Conservation (phyloP, 2,113 vertebrate species). For the Gymnobelideus leadbeateri region DNA sequence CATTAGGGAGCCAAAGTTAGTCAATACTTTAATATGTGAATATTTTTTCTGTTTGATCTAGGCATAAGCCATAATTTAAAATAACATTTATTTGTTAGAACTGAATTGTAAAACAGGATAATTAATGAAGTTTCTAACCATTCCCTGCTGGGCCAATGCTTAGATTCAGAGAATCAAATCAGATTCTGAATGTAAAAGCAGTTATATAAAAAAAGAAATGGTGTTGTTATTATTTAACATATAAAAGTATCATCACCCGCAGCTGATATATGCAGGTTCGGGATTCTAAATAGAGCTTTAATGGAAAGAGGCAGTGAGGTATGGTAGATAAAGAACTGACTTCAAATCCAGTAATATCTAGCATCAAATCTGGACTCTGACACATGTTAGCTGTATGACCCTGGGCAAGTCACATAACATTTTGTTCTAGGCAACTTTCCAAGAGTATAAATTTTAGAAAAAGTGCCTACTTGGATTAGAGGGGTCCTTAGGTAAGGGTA, state of each 20-base stretch:
- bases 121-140: neutral
- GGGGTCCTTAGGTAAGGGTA: too few species aligned
- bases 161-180: neutral
- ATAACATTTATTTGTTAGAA: slow-evolving; percentile 26
- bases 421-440: neutral
- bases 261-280: neutral
- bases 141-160: neutral
- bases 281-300: neutral
- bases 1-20: slow-evolving; percentile 57
- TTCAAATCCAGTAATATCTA: neutral
- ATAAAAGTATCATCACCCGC: neutral
- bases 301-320: neutral
- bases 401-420: too few species aligned
- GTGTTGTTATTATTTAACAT: neutral
- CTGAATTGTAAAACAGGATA: neutral
- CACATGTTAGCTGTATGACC: neutral
- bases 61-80: slow-evolving; percentile 58
- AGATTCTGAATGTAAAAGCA: neutral
- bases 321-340: neutral
- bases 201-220: neutral
- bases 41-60: neutral
- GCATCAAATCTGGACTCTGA: neutral
- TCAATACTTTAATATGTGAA: slow-evolving; percentile 63
- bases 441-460: neutral
- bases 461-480: neutral